Evolutionary conservation across 2,888 invertebrate genomes (phyloP).

Genomic region (Labia minor): DNA sequence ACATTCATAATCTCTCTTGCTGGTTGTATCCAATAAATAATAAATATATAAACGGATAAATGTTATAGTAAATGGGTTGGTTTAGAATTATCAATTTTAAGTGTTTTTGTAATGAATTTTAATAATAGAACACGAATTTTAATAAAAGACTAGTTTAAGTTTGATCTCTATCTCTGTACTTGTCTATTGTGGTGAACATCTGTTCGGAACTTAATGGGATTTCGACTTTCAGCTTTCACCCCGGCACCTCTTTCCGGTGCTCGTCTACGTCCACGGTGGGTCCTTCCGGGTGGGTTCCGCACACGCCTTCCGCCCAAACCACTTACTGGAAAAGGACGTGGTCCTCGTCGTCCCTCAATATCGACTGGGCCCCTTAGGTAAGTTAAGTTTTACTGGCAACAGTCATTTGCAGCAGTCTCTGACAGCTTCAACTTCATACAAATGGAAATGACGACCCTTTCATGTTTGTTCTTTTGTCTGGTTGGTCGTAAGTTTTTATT

Average conservation of each 20-base stretch:
- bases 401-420: neutral
- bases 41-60: no score
- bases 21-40: no score
- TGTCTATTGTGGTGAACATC: neutral
- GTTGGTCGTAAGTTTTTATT: no score
- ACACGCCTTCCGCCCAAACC: slow-evolving; percentile 30
- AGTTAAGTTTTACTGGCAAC: slow-evolving; percentile 20
- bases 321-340: slow-evolving; percentile 39
- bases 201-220: neutral
- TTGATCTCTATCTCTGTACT: no score
- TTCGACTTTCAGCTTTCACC: slow-evolving; percentile 2
- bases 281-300: slow-evolving; percentile 36
- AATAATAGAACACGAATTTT: no score
- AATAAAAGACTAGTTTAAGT: no score
- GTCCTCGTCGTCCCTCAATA: slow-evolving; percentile 42
- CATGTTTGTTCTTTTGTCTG: neutral
- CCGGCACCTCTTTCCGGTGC: slow-evolving; percentile 33
- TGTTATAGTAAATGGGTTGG: no score
- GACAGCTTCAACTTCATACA: neutral
- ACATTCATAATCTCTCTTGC: no score
- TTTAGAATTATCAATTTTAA: no score
- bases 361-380: slow-evolving; percentile 41
- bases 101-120: no score
- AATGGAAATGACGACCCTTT: neutral
- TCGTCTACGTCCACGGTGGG: slow-evolving; percentile 40